These are phyloP conservation scores for Polyergus mexicanus DNA, from an alignment of 1,140 invertebrate genomes.

Conservation along the genomic window DNA sequence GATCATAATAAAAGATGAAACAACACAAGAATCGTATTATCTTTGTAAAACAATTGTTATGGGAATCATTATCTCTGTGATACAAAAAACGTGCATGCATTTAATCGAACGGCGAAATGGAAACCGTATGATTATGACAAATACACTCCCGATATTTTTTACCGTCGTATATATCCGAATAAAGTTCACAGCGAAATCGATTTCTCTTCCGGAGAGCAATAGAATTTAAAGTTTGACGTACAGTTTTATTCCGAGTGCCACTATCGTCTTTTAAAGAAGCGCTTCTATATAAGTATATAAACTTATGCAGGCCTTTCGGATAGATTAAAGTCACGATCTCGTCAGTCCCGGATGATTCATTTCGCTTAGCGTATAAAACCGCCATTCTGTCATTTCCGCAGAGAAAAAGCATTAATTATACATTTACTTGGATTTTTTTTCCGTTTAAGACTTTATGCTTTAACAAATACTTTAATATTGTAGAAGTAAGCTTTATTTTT, in stretches of 20 bases:
- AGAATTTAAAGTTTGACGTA: slow-evolving; percentile 42
- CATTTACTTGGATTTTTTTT: slow-evolving; percentile 43
- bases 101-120: slow-evolving; percentile 11
- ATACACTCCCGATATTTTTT: not conserved
- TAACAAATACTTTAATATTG: slow-evolving; percentile 16
- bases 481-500: slow-evolving; percentile 20
- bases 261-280: slow-evolving; percentile 2
- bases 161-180: not conserved
- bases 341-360: slow-evolving; percentile 36
- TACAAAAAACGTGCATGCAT: not conserved
- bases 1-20: not conserved
- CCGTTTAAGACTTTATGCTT: not conserved
- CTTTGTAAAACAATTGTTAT: not conserved
- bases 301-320: not conserved
- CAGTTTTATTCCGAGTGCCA: slow-evolving; percentile 6
- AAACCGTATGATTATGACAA: slow-evolving; percentile 10
- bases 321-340: slow-evolving; percentile 38
- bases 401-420: slow-evolving; percentile 9
- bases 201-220: not conserved
- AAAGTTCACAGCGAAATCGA: slow-evolving; percentile 22
- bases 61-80: not conserved
- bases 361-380: slow-evolving; percentile 20
- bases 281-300: slow-evolving; percentile 29
- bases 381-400: slow-evolving; percentile 24
- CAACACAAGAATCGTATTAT: not conserved